Percentiles rank a stretch among this genome's conserved stretches.
phyloP scores from a whole-genome alignment of 2,888 invertebrate species.

The Trisateles emortualis region DNA sequence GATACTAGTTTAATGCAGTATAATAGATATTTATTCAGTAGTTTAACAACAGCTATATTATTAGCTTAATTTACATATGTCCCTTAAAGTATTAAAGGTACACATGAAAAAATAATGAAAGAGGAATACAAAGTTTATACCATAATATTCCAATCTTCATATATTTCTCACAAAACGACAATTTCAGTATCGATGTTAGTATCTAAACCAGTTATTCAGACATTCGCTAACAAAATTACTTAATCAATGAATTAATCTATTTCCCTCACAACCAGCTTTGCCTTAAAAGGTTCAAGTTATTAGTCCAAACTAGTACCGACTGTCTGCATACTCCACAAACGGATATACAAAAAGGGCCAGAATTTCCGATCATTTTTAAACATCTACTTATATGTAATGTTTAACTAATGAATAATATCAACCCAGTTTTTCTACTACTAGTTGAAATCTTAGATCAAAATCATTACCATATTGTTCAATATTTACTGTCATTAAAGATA shows the following conservation, averaged over 20 bases:
- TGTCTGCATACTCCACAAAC: not conserved
- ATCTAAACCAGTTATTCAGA: constrained; percentile 13
- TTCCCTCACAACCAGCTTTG: constrained; percentile 28
- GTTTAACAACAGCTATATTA: not conserved
- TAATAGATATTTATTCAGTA: too few relatives aligned
- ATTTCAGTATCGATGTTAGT: constrained; percentile 1
- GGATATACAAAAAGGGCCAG: not conserved
- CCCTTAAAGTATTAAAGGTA: too few relatives aligned
- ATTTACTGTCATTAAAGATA: not conserved
- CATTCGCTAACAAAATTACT: constrained; percentile 18
- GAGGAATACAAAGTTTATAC: too few relatives aligned
- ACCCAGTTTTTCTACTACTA: too few relatives aligned
- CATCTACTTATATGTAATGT: too few relatives aligned
- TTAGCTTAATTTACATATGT: too few relatives aligned
- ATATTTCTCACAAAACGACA: too few relatives aligned
- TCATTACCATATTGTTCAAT: not conserved
- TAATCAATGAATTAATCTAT: constrained; percentile 15
- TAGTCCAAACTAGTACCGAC: constrained; percentile 15
- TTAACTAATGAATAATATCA: too few relatives aligned
- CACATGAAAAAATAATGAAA: too few relatives aligned
- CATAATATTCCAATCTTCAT: too few relatives aligned
- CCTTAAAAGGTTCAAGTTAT: constrained; percentile 29
- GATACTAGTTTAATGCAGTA: too few relatives aligned
- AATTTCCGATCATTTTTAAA: not conserved
- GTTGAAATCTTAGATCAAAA: not conserved